These are phyloP conservation scores for Euura lappo DNA, from an alignment of 1,140 invertebrate genomes.

Conservation along the genomic window DNA sequence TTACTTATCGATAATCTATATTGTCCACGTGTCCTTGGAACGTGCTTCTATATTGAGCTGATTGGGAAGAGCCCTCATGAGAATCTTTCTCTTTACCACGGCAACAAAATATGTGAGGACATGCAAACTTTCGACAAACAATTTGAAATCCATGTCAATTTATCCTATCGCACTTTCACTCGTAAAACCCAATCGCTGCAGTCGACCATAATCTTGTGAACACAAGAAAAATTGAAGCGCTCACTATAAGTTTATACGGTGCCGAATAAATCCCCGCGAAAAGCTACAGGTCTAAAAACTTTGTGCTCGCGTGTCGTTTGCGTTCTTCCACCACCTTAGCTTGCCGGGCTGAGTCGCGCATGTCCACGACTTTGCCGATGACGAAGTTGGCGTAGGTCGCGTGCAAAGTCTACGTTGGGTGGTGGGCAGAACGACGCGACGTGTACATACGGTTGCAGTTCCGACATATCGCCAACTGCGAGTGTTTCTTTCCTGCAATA, in stretches of 20 bases:
- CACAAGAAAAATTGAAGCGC: too few species aligned
- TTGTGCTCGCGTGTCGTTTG: not conserved
- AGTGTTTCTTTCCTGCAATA: not conserved
- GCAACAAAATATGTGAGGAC: too few species aligned
- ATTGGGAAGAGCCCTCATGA: too few species aligned
- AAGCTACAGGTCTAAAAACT: too few species aligned
- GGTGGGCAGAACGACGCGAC: not conserved
- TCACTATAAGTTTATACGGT: too few species aligned
- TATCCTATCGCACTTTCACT: not conserved
- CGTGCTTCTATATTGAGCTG: too few species aligned
- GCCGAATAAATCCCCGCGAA: too few species aligned
- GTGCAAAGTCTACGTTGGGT: conserved; percentile 26
- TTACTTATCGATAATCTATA: too few species aligned
- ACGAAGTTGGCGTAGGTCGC: conserved; percentile 51
- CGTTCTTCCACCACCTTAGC: not conserved
- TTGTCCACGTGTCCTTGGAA: too few species aligned
- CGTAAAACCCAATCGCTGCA: not conserved
- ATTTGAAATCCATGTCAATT: not conserved
- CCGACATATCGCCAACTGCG: not conserved
- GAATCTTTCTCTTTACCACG: too few species aligned
- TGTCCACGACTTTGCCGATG: conserved; percentile 46
- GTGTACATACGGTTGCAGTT: not conserved
- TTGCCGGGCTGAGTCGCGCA: conserved; percentile 13
- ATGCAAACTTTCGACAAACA: too few species aligned
- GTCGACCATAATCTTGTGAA: too few species aligned